These are phyloP conservation scores for Caenorhabditis sinica DNA, from an alignment of 2,888 invertebrate species.

Conservation along the genomic window DNA sequence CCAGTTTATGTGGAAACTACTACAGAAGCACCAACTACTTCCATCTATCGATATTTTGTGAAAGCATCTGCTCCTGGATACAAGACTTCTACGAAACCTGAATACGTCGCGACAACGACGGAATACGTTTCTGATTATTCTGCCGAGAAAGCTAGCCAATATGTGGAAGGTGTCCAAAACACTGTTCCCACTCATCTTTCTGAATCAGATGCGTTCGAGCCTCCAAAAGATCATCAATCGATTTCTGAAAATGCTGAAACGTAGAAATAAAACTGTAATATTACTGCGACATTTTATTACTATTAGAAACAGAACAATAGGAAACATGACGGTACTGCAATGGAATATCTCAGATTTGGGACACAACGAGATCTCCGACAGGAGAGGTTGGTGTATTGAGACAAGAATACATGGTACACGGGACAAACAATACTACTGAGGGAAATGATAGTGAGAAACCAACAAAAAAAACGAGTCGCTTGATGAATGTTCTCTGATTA, in stretches of 20 bases:
- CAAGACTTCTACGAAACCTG: neutral
- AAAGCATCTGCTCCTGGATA: conserved; percentile 48
- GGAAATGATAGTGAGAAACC: neutral
- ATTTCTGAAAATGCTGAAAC: neutral
- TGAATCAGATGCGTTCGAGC: conserved; percentile 31
- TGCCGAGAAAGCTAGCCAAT: too few relatives aligned
- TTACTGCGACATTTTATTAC: conserved; percentile 24
- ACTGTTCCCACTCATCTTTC: too few relatives aligned
- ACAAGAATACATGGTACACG: conserved; percentile 26
- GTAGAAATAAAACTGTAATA: neutral
- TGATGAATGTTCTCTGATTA: conserved; percentile 7
- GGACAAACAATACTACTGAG: neutral
- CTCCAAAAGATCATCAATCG: conserved; percentile 38
- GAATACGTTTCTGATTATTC: too few relatives aligned
- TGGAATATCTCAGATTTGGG: conserved; percentile 7
- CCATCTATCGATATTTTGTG: conserved; percentile 57
- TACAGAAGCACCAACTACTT: conserved; percentile 36
- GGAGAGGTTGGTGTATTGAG: neutral
- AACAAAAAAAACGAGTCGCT: conserved; percentile 6
- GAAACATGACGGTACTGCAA: conserved; percentile 1
- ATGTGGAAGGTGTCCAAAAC: too few relatives aligned
- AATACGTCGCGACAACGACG: too few relatives aligned
- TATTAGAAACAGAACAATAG: neutral
- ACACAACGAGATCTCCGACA: neutral
- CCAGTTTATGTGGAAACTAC: conserved; percentile 19